Base-by-base conservation (phyloP, 2,113 vertebrate species). In the Onychorhynchus coronatus region DNA sequence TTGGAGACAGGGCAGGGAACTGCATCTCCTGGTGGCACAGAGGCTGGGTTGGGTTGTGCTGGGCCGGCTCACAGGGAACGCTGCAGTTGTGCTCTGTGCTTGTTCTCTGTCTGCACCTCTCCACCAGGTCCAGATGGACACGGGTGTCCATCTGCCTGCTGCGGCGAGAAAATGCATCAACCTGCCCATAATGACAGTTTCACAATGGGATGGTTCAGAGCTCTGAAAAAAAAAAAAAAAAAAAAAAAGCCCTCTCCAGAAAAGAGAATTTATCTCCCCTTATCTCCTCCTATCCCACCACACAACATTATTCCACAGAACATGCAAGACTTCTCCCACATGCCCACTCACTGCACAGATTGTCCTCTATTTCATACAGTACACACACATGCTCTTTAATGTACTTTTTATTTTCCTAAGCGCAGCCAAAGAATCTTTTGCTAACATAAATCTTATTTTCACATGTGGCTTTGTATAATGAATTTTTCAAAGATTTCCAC, bases 401-500 rank as follows among this genome's bases (percentile, higher is more conserved):
- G 18, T 58, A 14, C 28, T 72, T 92, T 13, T 77, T 44, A 1
- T 66, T 88, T 85, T 85, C 44, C 72, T 91, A 94, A 95, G 39
- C 81, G 61, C 56, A 81, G 33, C 37, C n/a, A 24, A 91, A 91
- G 87, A 68, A 77, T 89, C 86, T 94, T 93, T 90, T 75, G 61
- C 49, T 52, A 82, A 70, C 58, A 90, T 30, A 91, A 94, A 93
- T 83, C 87, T 88, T 95, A 91, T 96, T 96, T 96, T 93, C 94
- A 89, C 89, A 44, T 93, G 87, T 72, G 89, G 68, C 68, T 91
- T 82, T 73, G 61, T 82, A 63, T 90, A 94, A 96, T 95, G 75
- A 90, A 82, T 94, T 94, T 95, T 95, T 62, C 70, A 76, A 94
- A 95, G 93, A 93, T 86, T 95, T 94, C 85, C 61, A 78, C 91